Evolutionary conservation across 2,888 invertebrate genomes (phyloP), one percentile per base, ranked within the genome.

Genomic region (Mimas tiliae): DNA sequence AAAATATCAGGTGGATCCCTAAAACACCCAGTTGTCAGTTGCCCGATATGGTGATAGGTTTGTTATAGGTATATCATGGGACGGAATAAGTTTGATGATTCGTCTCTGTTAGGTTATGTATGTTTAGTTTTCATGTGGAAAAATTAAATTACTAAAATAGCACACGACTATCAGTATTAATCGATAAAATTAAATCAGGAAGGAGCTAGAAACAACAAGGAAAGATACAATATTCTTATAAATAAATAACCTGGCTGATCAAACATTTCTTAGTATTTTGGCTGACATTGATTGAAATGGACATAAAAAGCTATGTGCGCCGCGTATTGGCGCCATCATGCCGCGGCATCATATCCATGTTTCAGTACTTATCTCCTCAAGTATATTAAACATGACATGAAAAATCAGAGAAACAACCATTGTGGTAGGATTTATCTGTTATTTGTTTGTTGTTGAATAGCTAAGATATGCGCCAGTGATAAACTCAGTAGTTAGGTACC

Each of bases 321-420:
- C 38, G 12, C 19, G 9, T 11, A 19, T 19, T 42, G 58, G 58
- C 58, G 58, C 42, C 58, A 38, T 12, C 6, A 16, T 7, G 34
- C 16, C 38, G 52, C 52, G 33, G 14, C 52, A 12, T 16, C 21
- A 33, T 16, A 58, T 19, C 0, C 38, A 58, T 19, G 12, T 42
- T 42, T 58, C 38, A 42, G 58, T 58, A 11, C 12, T 58, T 42
- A 58, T 58, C 19, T 42, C 12, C 6, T 58, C 58, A 58, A 42
- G 34, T 42, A 19, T 58, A 19, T 42, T 58, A 58, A 12, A 58
- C 38, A n/a, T 19, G 42, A 14, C 42, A 19, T 42, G 42, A 58
- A 42, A 58, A 58, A 12, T 6, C 42, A 58, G 19, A 42, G 12
- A 34, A 48, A 48, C 50, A 19, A 19, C 11, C 1, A 50, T 50